These are phyloP conservation scores for Psittacus erithacus DNA, from an alignment of 2,113 vertebrate genomes.

Conservation along the genomic window DNA sequence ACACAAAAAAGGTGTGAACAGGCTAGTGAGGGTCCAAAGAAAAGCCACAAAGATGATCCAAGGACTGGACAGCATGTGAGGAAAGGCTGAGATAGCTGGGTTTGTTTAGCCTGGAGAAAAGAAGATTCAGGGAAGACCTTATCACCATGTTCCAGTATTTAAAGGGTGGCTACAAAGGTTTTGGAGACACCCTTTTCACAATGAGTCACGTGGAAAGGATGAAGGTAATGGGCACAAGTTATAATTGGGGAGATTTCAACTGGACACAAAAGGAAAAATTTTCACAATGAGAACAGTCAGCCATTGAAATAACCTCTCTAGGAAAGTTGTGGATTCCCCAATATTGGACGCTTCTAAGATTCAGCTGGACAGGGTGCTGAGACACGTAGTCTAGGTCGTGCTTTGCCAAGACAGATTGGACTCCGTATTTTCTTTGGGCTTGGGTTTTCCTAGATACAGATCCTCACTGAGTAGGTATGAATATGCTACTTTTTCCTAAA, in stretches of 20 bases:
- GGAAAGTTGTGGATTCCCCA: neutral
- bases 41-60: neutral
- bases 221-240: neutral
- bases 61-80: neutral
- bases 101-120: neutral
- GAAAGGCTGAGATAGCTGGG: neutral
- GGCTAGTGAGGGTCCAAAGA: neutral
- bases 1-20: neutral
- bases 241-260: neutral
- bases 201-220: neutral
- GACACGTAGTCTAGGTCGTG: neutral
- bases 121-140: neutral
- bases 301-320: neutral
- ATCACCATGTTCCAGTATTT: neutral
- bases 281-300: neutral
- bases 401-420: neutral
- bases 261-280: neutral
- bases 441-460: neutral
- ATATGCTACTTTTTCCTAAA: neutral
- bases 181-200: neutral
- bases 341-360: neutral
- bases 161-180: neutral
- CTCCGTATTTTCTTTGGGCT: neutral
- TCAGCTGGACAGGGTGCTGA: neutral
- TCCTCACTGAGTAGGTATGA: fast-evolving